These are phyloP conservation scores for Cantharis flavilabris DNA, from an alignment of 2,888 invertebrate species.

Conservation along the genomic window DNA sequence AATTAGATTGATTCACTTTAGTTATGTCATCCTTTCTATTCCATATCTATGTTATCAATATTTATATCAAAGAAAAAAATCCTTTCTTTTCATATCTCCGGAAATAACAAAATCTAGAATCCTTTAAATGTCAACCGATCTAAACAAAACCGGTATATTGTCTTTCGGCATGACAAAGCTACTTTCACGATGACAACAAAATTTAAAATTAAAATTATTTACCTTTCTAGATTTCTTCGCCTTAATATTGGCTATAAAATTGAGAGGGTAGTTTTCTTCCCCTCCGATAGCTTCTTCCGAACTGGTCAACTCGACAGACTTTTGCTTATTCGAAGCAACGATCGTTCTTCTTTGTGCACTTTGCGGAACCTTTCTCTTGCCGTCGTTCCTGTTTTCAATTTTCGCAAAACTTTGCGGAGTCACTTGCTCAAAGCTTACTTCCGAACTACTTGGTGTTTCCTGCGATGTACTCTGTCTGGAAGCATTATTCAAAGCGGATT, in stretches of 20 bases:
- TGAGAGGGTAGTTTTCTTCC: slow-evolving; percentile 67
- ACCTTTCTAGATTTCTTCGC: slow-evolving; percentile 56
- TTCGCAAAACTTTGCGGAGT: not conserved
- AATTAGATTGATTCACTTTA: not conserved
- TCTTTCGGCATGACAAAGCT: not conserved
- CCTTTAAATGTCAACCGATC: not conserved
- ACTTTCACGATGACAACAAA: not conserved
- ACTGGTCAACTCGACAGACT: slow-evolving; percentile 24
- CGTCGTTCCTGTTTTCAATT: not conserved
- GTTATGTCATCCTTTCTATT: not conserved
- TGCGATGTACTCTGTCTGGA: not conserved
- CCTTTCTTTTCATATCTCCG: not conserved
- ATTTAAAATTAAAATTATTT: slow-evolving; percentile 18
- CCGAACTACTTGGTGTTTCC: not conserved
- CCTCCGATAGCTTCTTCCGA: slow-evolving; percentile 63
- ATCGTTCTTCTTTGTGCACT: slow-evolving; percentile 6
- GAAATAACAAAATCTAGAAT: not conserved
- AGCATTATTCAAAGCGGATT: not conserved
- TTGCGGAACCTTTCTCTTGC: not conserved
- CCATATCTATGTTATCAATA: not conserved
- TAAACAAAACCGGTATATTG: not conserved
- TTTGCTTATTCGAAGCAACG: not conserved
- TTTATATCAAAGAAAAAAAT: not conserved
- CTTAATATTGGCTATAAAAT: slow-evolving; percentile 67
- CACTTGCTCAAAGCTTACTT: not conserved